Percentiles rank a stretch among this genome's conserved stretches.
phyloP scores from a whole-genome alignment of 2,113 vertebrate genomes.

The Sinocyclocheilus grahami region DNA sequence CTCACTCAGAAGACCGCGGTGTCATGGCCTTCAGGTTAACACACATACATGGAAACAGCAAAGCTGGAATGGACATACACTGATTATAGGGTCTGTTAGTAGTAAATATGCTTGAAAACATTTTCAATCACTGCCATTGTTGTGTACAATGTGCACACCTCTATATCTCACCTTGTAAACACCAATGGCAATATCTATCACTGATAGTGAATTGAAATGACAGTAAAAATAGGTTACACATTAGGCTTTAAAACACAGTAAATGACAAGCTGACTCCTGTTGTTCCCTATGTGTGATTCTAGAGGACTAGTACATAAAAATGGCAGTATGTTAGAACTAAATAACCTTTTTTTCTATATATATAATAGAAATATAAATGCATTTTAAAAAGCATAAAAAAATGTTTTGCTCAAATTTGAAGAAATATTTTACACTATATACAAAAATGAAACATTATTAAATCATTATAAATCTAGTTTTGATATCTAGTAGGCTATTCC shows the following conservation, averaged over 20 bases:
- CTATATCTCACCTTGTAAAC: background rate
- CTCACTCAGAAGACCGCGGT: background rate
- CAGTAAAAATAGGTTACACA: background rate
- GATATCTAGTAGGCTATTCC: no score
- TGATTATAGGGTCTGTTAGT: background rate
- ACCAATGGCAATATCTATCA: background rate
- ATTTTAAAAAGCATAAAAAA: no score
- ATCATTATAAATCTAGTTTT: no score
- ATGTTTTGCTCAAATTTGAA: no score
- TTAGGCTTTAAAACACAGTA: background rate
- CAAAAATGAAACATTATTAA: no score
- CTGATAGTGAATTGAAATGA: conserved; percentile 11
- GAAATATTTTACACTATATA: no score
- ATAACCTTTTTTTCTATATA: no score
- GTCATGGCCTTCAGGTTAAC: conserved; percentile 22
- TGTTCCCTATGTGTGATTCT: background rate
- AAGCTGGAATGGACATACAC: background rate
- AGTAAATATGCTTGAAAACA: background rate
- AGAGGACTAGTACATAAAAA: background rate
- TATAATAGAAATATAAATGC: no score
- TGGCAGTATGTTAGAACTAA: no score
- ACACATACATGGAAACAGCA: background rate
- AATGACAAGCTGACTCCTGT: background rate
- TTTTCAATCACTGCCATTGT: background rate
- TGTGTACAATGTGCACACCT: no score